Percentiles rank a stretch among this genome's conserved stretches.
Conservation (phyloP, 2,113 vertebrate species). For the Calyptomena viridis region DNA sequence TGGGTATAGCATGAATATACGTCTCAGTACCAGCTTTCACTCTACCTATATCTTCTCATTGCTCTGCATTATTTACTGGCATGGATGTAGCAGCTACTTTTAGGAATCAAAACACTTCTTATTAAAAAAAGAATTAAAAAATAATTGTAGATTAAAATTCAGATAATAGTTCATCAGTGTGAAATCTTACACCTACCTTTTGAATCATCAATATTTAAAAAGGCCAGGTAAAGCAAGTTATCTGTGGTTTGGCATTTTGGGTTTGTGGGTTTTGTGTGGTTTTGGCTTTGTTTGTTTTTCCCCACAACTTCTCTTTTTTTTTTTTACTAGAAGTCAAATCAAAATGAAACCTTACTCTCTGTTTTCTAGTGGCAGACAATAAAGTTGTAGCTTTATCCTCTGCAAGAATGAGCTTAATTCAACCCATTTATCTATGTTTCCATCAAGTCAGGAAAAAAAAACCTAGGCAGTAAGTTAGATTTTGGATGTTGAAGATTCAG, state of each 20-base stretch:
- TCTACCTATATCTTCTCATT: background rate
- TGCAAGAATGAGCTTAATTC: background rate
- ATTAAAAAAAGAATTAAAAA: background rate
- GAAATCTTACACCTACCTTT: background rate
- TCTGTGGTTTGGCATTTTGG: background rate
- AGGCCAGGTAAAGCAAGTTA: background rate
- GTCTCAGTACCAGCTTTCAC: background rate
- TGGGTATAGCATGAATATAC: background rate
- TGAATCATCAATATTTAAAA: background rate
- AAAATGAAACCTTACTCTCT: background rate
- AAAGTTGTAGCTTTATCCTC: background rate
- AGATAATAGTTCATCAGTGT: background rate
- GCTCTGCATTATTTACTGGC: background rate
- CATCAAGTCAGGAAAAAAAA: constrained; percentile 19
- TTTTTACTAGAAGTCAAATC: background rate
- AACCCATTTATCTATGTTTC: background rate
- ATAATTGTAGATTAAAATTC: background rate
- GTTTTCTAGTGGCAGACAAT: background rate
- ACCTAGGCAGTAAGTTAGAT: background rate
- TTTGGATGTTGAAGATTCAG: constrained; percentile 29
- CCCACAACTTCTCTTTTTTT: background rate
- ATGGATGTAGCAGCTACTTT: background rate
- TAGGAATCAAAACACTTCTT: background rate
- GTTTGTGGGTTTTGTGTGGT: background rate
- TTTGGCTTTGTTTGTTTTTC: background rate